Evolutionary conservation across 30 jellyfish, hydroid and myxozoan genomes (phyloP), one percentile per base, ranked within the genome.

Genomic region (Aurelia sp.): DNA sequence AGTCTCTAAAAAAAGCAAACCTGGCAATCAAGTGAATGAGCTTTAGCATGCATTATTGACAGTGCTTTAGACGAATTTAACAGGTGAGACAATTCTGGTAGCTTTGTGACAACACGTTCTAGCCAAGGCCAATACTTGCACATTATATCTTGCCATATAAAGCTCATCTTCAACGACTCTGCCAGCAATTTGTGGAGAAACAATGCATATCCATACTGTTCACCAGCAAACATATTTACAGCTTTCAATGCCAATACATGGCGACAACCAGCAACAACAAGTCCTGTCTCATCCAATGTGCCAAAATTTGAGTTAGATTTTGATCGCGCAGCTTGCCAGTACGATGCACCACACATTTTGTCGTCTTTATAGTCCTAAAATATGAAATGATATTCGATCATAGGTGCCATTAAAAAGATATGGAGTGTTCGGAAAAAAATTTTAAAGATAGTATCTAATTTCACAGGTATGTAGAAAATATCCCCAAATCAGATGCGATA

Each of bases 61-160:
- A 81, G 35, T n/a, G 91, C 91, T 67, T 80, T 81, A 13, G 81
- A 65, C 15, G 84, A 24, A 15, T 67, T 27, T 10, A 81, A 82
- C 8, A 81, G 77, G 61, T 22, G 19, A n/a, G 67, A 40, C 73
- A 22, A 19, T 13, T 68, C 83, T 13, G 91, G 95, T 21, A 86
- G 40, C 80, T 74, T 86, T 40, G 44, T 19, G 40, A 62, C 73
- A 1, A 74, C 78, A 19, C 55, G 61, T 44, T 64, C 81, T 59
- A 79, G 62, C 81, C 90, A 79, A 20, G 90, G 81, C 94, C 94
- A 85, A 52, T 67, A 74, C 40, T 72, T 85, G 59, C 94, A 71
- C 94, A 85, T 85, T 40, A 79, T 79, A 41, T 79, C 74, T 69
- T 79, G 90, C 90, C 88, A 61, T 61, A 63, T 31, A 78, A 61